Evolutionary conservation across 1,140 invertebrate species (phyloP), one percentile per base, ranked within the genome.

Genomic region (Helicoverpa zea): DNA sequence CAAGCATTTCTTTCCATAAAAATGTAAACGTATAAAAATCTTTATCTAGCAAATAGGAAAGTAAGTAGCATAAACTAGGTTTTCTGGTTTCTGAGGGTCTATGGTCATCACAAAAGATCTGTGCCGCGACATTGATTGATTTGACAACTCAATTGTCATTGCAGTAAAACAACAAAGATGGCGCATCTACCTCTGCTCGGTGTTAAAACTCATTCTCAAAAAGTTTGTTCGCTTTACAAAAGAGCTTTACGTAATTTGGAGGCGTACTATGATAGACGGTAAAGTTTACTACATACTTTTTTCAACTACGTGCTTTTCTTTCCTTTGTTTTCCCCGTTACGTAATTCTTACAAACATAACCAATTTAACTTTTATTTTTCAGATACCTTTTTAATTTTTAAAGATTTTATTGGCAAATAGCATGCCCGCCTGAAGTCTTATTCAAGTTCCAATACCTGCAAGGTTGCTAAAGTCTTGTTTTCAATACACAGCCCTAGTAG

Each of bases 191-290:
- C 91, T 58, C 47, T 78, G 72, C 77, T 92, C 4, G 91, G 89
- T 54, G 83, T 93, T 82, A 89, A 82, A 88, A 92, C 92, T 66
- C 93, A 94, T 83, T 66, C 90, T 74, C 93, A 94, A 89, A 92
- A 91, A 85, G 88, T 94, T 82, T 93, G 92, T 82, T 91, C 82
- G 82, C 90, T 94, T 86, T 94, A 94, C 64, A 94, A 94, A 90
- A 90, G 83, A 70, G 85, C 88, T 84, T 85, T 94, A 56, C 91
- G 93, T 58, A 94, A 94, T 88, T 84, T 94, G 83, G 93, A 94
- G 84, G 79, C 90, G 58, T 94, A 86, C 78, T 94, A 94, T 47
- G 92, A 94, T 84, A 88, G 87, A 87, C 87, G 93, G 92, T 94
- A 88, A 89, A 84, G 76, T 68, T 74, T 16, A 23, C 12, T n/a